phyloP scores from a whole-genome alignment of 2,113 vertebrate species.

The Rhadina sibilatrix region DNA sequence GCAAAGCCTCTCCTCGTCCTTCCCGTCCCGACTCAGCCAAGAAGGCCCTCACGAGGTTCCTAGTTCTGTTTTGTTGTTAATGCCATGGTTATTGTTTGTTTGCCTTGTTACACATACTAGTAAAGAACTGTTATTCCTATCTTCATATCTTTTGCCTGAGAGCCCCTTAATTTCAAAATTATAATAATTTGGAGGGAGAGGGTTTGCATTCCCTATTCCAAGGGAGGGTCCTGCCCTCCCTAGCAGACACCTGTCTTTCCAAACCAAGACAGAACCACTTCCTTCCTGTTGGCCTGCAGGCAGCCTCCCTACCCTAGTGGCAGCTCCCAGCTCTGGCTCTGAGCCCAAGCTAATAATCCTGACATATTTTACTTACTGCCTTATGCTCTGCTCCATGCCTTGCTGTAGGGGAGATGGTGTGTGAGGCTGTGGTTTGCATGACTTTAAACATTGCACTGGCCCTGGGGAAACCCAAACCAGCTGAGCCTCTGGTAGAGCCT shows the following conservation, averaged over 20 bases:
- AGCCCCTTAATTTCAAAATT: neutral
- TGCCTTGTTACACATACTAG: neutral
- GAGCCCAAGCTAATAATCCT: constrained; percentile 41
- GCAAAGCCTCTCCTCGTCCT: neutral
- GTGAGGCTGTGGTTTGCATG: neutral
- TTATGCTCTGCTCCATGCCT: neutral
- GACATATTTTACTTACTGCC: constrained; percentile 21
- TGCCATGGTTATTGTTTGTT: neutral
- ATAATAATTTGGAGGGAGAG: neutral
- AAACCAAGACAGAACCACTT: neutral
- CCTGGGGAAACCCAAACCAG: neutral
- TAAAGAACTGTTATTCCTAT: neutral
- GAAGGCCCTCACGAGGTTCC: neutral
- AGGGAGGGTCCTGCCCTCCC: neutral
- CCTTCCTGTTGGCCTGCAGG: constrained; percentile 34
- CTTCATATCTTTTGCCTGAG: neutral
- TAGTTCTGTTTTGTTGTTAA: neutral
- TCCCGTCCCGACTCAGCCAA: neutral
- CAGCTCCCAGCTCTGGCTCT: constrained; percentile 33
- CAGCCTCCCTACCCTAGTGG: constrained; percentile 15
- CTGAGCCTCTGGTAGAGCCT: neutral
- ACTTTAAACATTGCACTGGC: neutral
- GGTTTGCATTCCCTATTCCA: neutral
- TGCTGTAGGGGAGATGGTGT: neutral
- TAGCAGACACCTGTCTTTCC: neutral